Evolutionary conservation across 2,113 vertebrate genomes (phyloP).

Genomic region (Lethenteron camtschaticum): DNA sequence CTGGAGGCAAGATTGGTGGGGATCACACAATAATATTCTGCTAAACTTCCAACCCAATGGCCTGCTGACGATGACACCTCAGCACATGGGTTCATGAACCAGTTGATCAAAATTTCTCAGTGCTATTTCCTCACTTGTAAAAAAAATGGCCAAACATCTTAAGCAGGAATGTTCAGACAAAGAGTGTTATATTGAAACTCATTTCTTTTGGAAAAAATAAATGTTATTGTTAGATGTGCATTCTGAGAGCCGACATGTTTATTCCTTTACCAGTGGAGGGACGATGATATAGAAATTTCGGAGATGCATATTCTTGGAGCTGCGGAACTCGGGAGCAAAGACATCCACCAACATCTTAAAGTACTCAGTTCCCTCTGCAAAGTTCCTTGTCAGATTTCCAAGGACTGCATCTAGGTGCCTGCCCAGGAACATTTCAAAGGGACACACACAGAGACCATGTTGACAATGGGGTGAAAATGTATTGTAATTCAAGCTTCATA

Average conservation of each 20-base stretch:
- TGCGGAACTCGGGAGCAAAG: conserved; percentile 82
- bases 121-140: background rate
- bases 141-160: background rate
- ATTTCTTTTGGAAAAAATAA: background rate
- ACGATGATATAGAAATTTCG: conserved; percentile 96
- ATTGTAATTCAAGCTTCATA: no score
- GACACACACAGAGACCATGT: no score
- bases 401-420: conserved; percentile 66
- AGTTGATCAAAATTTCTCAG: no score
- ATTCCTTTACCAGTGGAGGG: conserved; percentile 54
- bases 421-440: background rate
- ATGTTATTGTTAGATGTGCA: background rate
- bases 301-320: conserved; percentile 79
- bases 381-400: conserved; percentile 66
- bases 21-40: no score
- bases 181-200: background rate
- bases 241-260: background rate
- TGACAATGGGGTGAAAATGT: no score
- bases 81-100: no score
- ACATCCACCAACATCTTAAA: conserved; percentile 96
- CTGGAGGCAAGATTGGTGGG: no score
- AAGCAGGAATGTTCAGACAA: background rate
- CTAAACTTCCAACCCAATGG: no score
- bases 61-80: no score
- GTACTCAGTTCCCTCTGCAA: conserved; percentile 84